Evolutionary conservation across 2,113 vertebrate genomes (phyloP).

Genomic region (Toxotes jaculatrix): DNA sequence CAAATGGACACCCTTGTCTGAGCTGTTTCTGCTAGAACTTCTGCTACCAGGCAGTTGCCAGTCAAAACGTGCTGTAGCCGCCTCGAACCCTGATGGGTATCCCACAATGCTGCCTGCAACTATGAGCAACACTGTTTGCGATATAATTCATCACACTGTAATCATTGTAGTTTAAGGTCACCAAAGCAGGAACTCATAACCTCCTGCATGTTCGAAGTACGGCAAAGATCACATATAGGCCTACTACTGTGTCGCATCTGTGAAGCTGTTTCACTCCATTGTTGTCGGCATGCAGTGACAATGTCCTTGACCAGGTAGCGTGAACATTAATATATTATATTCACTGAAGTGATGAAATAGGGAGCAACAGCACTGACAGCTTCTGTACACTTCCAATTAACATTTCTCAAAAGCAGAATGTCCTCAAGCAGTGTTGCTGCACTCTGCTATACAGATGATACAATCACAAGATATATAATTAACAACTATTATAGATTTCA

Average conservation of each 20-base stretch:
- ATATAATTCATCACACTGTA: too few relatives aligned
- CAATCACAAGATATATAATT: background rate
- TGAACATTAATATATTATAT: conserved; percentile 12
- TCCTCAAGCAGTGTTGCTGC: background rate
- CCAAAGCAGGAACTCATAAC: background rate
- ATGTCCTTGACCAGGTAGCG: conserved; percentile 9
- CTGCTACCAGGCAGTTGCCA: conserved; percentile 22
- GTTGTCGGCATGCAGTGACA: background rate
- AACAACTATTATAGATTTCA: background rate
- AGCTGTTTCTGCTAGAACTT: conserved; percentile 24
- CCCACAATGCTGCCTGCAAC: background rate
- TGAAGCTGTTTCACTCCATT: background rate
- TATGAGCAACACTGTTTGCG: background rate
- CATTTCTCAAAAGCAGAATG: background rate
- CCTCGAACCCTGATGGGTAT: background rate
- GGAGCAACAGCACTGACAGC: background rate
- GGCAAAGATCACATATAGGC: background rate
- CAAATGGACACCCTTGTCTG: conserved; percentile 59
- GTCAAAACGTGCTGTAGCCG: background rate
- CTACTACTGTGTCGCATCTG: background rate
- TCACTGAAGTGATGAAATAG: conserved; percentile 18
- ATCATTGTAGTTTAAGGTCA: background rate
- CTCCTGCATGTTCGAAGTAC: background rate
- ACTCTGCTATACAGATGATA: background rate
- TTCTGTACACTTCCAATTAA: background rate